Evolutionary conservation across 2,113 vertebrate genomes (phyloP).

Genomic region (Verasper variegatus): DNA sequence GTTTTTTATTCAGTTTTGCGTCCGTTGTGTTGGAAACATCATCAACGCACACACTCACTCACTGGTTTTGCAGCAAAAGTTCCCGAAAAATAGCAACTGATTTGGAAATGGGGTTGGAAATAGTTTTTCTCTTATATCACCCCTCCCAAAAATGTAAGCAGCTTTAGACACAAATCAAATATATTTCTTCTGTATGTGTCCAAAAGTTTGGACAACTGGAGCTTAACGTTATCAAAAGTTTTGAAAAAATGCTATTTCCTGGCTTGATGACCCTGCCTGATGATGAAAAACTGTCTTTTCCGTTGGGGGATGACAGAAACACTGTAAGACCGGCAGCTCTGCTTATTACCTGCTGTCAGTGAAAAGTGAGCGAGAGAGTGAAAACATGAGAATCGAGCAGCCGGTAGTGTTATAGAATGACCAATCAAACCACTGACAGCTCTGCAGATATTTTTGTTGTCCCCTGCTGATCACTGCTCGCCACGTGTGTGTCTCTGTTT

Average conservation of each 20-base stretch:
- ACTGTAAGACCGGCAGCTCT: constrained; percentile 8
- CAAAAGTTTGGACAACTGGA: constrained; percentile 12
- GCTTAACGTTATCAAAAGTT: constrained; percentile 10
- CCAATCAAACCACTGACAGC: constrained; percentile 56
- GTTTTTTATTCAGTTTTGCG: too few relatives aligned
- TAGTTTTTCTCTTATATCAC: too few relatives aligned
- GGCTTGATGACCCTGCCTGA: constrained; percentile 2
- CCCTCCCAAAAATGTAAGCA: too few relatives aligned
- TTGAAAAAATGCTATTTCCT: constrained; percentile 14
- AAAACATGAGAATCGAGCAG: constrained; percentile 31
- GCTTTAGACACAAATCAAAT: neutral
- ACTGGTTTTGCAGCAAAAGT: too few relatives aligned
- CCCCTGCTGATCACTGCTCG: constrained; percentile 26
- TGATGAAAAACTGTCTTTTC: constrained; percentile 12
- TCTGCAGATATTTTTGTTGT: constrained; percentile 44
- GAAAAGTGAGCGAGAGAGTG: constrained; percentile 1
- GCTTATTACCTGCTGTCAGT: constrained; percentile 43
- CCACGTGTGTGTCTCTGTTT: neutral
- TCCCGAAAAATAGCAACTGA: neutral
- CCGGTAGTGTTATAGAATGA: constrained; percentile 26
- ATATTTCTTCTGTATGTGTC: neutral
- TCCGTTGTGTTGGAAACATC: too few relatives aligned
- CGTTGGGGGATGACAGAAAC: neutral
- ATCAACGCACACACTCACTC: too few relatives aligned
- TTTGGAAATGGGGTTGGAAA: neutral